phyloP scores from a whole-genome alignment of 2,888 invertebrate genomes.

The Mactromeris polynyma region DNA sequence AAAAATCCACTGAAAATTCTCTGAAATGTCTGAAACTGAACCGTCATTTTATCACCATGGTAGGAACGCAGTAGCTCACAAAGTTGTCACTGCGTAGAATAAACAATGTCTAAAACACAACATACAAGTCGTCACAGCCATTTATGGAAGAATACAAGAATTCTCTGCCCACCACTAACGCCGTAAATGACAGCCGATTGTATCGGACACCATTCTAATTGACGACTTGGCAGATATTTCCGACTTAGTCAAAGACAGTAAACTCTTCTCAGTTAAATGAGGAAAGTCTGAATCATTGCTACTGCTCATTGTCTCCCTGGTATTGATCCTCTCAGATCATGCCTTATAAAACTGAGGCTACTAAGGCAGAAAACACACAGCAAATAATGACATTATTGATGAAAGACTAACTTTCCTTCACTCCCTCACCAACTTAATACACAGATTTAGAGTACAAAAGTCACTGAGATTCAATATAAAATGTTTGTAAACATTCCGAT shows the following conservation, averaged over 20 bases:
- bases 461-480: not conserved
- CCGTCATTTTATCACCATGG: not conserved
- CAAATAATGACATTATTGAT: not conserved
- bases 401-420: not conserved
- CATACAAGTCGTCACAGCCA: not conserved
- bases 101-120: slow-evolving; percentile 4
- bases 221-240: not conserved
- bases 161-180: not conserved
- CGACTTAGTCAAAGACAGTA: not conserved
- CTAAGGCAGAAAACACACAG: not conserved
- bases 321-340: not conserved
- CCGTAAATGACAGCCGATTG: not conserved
- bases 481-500: not conserved
- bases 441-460: not conserved
- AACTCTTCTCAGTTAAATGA: not conserved
- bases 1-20: not conserved
- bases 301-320: not conserved
- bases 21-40: not conserved
- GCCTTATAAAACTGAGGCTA: not conserved
- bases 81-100: not conserved
- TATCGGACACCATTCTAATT: not conserved
- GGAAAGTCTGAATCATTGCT: not conserved
- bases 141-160: not conserved
- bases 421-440: not conserved
- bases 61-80: not conserved